phyloP scores from a whole-genome alignment of 2,113 vertebrate genomes.

The Tetrao urogallus region DNA sequence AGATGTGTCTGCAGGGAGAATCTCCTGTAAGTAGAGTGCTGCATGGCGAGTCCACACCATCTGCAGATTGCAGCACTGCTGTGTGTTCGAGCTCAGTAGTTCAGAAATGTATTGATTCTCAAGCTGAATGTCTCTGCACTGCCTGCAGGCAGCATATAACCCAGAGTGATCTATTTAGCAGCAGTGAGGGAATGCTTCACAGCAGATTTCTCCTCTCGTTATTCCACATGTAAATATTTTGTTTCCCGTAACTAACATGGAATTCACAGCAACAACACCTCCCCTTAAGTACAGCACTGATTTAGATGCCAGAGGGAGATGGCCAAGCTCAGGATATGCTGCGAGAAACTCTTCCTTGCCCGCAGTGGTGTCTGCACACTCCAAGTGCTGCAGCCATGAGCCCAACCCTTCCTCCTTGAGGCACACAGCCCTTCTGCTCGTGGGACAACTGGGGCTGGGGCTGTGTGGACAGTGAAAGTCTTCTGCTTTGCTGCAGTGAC shows the following conservation, averaged over 20 bases:
- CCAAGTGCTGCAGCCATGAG: background rate
- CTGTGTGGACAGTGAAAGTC: background rate
- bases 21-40: background rate
- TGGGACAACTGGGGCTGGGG: rapidly evolving
- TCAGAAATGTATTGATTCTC: constrained; percentile 22
- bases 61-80: background rate
- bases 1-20: background rate
- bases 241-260: background rate
- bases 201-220: constrained; percentile 9
- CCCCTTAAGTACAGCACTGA: background rate
- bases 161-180: background rate
- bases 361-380: background rate
- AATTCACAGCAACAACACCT: background rate
- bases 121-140: background rate
- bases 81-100: background rate
- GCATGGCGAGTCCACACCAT: background rate
- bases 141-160: background rate
- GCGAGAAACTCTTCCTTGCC: rapidly evolving
- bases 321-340: rapidly evolving
- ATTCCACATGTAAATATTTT: background rate
- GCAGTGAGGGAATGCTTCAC: background rate
- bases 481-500: background rate
- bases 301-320: background rate
- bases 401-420: background rate
- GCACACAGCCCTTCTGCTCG: background rate